Percentiles rank a stretch among this genome's conserved stretches.
Conservation (phyloP, 2,888 invertebrate species). For the Dryadula phaetusa region DNA sequence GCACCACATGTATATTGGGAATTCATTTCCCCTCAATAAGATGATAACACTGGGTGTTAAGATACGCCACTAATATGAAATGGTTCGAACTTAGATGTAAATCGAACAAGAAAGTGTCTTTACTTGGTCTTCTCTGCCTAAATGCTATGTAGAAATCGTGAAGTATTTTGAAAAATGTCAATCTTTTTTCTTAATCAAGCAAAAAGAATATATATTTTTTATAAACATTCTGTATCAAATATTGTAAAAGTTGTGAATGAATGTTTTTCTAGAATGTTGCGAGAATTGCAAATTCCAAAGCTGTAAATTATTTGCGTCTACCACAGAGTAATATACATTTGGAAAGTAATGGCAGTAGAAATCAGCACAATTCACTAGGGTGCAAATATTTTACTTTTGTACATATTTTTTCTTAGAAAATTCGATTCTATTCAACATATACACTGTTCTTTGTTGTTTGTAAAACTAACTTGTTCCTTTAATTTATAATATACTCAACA, state of each 20-base stretch:
- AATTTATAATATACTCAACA: too few relatives aligned
- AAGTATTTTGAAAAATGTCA: neutral
- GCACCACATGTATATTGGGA: too few relatives aligned
- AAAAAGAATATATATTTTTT: neutral
- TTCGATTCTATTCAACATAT: too few relatives aligned
- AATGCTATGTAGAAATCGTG: too few relatives aligned
- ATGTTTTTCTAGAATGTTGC: neutral
- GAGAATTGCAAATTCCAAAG: slow-evolving; percentile 1
- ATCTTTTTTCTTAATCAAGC: neutral
- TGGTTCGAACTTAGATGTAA: too few relatives aligned
- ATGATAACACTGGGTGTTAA: too few relatives aligned
- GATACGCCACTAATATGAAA: too few relatives aligned
- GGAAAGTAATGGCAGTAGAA: neutral
- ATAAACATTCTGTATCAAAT: neutral
- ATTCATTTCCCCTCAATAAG: too few relatives aligned
- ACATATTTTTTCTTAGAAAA: neutral
- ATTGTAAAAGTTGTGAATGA: neutral
- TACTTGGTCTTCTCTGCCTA: too few relatives aligned
- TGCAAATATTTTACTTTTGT: neutral
- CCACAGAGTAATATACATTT: slow-evolving; percentile 7
- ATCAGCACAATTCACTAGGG: neutral
- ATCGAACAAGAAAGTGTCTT: too few relatives aligned
- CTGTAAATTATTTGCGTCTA: neutral
- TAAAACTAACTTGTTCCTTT: too few relatives aligned
- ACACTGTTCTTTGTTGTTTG: too few relatives aligned